Conservation (phyloP, 2,113 vertebrate species). For the Mesitornis unicolor region DNA sequence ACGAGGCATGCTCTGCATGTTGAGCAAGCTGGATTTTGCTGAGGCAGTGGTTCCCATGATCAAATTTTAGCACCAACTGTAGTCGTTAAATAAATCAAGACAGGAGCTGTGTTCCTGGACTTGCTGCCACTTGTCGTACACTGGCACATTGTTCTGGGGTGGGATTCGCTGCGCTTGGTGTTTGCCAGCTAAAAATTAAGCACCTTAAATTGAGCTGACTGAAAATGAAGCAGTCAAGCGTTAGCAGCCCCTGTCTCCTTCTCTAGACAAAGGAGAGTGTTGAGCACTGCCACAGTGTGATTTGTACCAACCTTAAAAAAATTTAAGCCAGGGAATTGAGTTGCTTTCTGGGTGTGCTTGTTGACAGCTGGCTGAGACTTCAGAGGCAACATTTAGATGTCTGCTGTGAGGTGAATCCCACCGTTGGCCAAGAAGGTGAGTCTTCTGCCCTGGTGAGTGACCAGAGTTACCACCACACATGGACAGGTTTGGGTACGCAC, state of each 20-base stretch:
- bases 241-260: neutral
- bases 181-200: conserved; percentile 16
- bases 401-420: neutral
- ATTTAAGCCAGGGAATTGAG: neutral
- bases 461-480: neutral
- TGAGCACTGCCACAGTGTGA: neutral
- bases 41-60: conserved; percentile 46
- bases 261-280: neutral
- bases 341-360: neutral
- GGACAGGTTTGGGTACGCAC: neutral
- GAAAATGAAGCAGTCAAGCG: neutral
- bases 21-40: conserved; percentile 34
- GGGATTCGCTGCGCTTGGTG: conserved; percentile 8
- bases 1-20: neutral
- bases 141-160: conserved; percentile 28
- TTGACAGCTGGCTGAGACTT: neutral
- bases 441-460: neutral
- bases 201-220: neutral
- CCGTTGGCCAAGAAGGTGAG: neutral
- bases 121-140: conserved; percentile 26
- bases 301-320: neutral
- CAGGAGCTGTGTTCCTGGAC: neutral
- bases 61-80: neutral
- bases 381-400: neutral
- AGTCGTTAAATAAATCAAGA: conserved; percentile 19